A percentile compares a stretch with the other conserved stretches of the same genome.
Conservation (phyloP, 2,113 vertebrate species). For the Pedetes capensis region DNA sequence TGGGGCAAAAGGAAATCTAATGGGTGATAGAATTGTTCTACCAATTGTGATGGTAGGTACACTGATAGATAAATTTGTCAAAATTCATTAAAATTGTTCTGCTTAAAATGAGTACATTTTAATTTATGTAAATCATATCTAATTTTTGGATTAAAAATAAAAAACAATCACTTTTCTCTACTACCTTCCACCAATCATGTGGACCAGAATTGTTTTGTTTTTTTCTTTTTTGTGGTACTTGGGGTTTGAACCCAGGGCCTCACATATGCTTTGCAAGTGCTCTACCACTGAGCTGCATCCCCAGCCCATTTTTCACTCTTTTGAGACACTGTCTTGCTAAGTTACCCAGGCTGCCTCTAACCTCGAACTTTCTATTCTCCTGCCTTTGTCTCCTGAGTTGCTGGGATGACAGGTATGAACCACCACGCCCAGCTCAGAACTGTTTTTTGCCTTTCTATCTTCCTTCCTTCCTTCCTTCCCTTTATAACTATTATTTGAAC, state of each 20-base stretch:
- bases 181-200: not conserved
- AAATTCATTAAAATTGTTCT: not conserved
- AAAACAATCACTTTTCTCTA: not conserved
- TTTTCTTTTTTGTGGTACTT: accelerated
- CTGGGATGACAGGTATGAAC: too few species aligned
- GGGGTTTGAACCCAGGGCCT: too few species aligned
- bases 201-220: not conserved
- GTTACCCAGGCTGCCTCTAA: too few species aligned
- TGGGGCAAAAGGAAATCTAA: not conserved
- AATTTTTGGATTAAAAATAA: not conserved
- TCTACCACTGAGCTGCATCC: too few species aligned
- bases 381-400: too few species aligned
- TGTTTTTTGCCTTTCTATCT: not conserved
- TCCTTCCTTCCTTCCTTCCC: accelerated
- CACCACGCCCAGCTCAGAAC: too few species aligned
- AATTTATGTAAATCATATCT: not conserved
- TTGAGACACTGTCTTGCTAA: too few species aligned
- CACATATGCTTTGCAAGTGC: too few species aligned
- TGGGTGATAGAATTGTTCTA: not conserved
- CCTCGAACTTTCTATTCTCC: too few species aligned
- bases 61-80: not conserved
- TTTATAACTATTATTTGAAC: not conserved
- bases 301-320: too few species aligned
- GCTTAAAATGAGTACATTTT: not conserved
- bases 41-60: not conserved